Evolutionary conservation across 2,113 vertebrate species (phyloP), one percentile per base, ranked within the genome.

Genomic region (Sander lucioperca): DNA sequence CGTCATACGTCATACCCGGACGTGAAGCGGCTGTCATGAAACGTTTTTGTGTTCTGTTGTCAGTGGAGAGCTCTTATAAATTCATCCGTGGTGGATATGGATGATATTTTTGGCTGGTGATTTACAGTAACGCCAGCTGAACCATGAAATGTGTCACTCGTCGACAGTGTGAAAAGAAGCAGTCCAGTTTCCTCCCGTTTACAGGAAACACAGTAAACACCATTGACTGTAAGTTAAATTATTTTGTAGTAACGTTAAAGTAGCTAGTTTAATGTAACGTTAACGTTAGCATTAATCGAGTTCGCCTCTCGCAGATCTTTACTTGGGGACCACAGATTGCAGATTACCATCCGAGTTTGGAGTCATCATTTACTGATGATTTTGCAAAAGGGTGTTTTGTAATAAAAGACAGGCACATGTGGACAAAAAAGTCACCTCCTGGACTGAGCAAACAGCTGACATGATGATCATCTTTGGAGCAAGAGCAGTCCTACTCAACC

Each of bases 1-100:
- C 66, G 90, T 93, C 88, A 85, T 0, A 67, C 80, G 81, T 86
- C 83, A 79, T 4, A 88, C 79, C 78, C 82, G 93, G 91, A 90
- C 53, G 75, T 59, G 12, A 18, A 71, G 11, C 25, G 6, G 3
- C 16, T 59, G 64, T 57, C 27, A 18, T 21, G 47, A 3, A 33
- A 2, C 58, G 64, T 76, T 74, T 75, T 48, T 2, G 33, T 48
- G 33, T 33, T 33, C 33, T 33, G 33, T 33, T 33, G 33, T 33
- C 9, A 43, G 39, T 3, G 10, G 39, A 43, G 2, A 11, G 39
- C 8, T 43, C 9, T 11, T 3, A 0, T 43, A 10, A 33, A 43
- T 43, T 0, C 39, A 2, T 43, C 9, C 39, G 2, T 43, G 10
- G 39, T 43, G 39, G 10, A 10, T 10, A 43, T 43, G 39, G 10